Base-by-base conservation (phyloP, 2,888 invertebrate genomes). In the Amaurobius ferox region DNA sequence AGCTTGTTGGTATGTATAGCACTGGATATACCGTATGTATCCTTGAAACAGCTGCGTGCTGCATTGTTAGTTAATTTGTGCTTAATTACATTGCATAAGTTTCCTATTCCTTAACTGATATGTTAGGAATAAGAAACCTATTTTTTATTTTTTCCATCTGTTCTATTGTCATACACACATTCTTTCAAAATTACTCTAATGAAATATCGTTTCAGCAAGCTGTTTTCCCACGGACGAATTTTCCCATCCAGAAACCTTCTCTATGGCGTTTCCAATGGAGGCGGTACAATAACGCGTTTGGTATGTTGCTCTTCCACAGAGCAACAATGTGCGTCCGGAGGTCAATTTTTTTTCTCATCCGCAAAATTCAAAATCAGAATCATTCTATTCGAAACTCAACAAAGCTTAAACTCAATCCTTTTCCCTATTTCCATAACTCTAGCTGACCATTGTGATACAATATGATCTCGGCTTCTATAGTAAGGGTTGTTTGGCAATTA, bases 381-480 rank as follows among this genome's bases (percentile, higher is more conserved):
- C 55, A 55, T 55, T 23, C 55, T 23, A 55, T 55, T 55, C 23
- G 55, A 55, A 55, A 55, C 23, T 55, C 55, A 55, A 55, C 55
- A 55, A 55, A 55, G 55, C 19, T 44, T 68, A 40, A 68, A n/a
- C 40, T 40, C 39, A 68, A 40, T 40, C 68, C 30, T 68, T 68
- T 68, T 40, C 39, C 16, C 26, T 26, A 16, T 68, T 68, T 68
- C 32, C 68, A 68, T 40, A 68, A 68, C 28, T 28, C 35, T 28
- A 40, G 29, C 55, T 29, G 23, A 48, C 71, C 48, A 71, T 71
- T 71, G 71, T 55, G n/a, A 71, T 71, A 55, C 55, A 26, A 28
- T 23, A 16, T 64, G 44, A 40, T 30, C 29, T 64, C 26, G 1
- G 6, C 13, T 9, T 29, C 39, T 39, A 16, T 35, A 28, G 26